These are phyloP conservation scores for Rotaria sp. DNA, from an alignment of 2,888 invertebrate species.

Conservation along the genomic window DNA sequence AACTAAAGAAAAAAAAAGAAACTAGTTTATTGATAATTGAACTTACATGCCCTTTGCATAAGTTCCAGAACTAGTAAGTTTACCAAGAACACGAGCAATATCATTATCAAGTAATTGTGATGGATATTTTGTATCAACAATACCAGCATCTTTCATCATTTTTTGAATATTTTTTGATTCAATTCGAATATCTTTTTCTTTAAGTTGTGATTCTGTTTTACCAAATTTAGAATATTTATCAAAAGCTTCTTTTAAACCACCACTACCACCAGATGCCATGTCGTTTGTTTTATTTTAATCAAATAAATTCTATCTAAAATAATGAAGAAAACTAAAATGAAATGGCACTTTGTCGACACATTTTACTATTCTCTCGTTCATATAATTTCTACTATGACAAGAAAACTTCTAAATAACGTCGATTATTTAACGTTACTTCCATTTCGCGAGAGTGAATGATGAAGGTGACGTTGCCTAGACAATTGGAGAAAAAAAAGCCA, in stretches of 20 bases:
- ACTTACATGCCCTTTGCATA: slow-evolving; percentile 40
- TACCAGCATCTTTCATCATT: slow-evolving; percentile 40
- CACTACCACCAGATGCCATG: not conserved
- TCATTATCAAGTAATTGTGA: slow-evolving; percentile 40
- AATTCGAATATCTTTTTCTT: slow-evolving; percentile 36
- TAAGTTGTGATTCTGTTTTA: slow-evolving; percentile 37
- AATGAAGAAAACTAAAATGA: not conserved
- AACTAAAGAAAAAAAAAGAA: too few relatives aligned
- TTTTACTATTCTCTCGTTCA: not conserved
- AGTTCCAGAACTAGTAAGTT: slow-evolving; percentile 33
- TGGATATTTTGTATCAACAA: slow-evolving; percentile 36
- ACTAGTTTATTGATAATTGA: too few relatives aligned
- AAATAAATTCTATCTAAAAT: not conserved
- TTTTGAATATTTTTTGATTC: slow-evolving; percentile 39
- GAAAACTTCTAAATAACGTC: not conserved
- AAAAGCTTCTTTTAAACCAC: slow-evolving; percentile 6
- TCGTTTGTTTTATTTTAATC: not conserved
- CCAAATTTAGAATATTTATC: slow-evolving; percentile 40
- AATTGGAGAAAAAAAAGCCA: not conserved
- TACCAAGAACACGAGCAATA: slow-evolving; percentile 40
- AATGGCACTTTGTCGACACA: not conserved
- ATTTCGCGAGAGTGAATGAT: not conserved
- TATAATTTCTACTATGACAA: not conserved
- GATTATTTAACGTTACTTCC: not conserved
- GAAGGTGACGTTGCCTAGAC: not conserved